A percentile compares a stretch with the other conserved stretches of the same genome.
phyloP scores from a whole-genome alignment of 1,140 invertebrate genomes.

The Conus ventricosus region DNA sequence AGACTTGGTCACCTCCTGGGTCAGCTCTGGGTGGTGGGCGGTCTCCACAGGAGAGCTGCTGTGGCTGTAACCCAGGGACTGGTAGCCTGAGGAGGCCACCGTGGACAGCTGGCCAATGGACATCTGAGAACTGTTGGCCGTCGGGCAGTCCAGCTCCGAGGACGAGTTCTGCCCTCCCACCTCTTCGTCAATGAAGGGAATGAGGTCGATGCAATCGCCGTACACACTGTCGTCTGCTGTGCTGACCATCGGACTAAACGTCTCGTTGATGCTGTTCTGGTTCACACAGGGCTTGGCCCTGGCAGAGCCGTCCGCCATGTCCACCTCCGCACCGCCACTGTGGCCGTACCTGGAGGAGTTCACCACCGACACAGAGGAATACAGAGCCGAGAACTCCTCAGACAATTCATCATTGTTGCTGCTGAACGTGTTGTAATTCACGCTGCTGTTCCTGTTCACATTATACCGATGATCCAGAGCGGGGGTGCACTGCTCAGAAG shows the following conservation, averaged over 20 bases:
- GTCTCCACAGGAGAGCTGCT: conserved; percentile 86
- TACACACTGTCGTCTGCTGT: conserved; percentile 63
- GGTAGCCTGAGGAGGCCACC: conserved; percentile 91
- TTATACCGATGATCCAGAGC: no score
- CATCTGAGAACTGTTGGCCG: conserved; percentile 48
- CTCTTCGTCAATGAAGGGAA: conserved; percentile 71
- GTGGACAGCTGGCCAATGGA: conserved; percentile 87
- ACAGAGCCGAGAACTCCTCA: conserved; percentile 25
- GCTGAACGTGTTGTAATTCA: no score
- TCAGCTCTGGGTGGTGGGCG: background rate
- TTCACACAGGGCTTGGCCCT: conserved; percentile 43
- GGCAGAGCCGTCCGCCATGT: conserved; percentile 64
- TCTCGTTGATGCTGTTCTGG: conserved; percentile 63
- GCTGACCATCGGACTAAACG: conserved; percentile 69
- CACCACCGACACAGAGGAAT: conserved; percentile 40
- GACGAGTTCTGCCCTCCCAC: conserved; percentile 51
- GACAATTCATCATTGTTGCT: background rate
- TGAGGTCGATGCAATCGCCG: conserved; percentile 71
- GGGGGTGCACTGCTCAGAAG: no score
- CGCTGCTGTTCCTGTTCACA: no score
- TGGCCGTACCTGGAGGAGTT: conserved; percentile 24
- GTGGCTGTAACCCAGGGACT: conserved; percentile 92
- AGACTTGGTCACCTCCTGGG: conserved; percentile 59
- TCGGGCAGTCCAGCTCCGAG: conserved; percentile 58
- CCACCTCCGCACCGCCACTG: background rate